These are phyloP conservation scores for Epistrophe eligans DNA, from an alignment of 2,888 invertebrate species.

Conservation along the genomic window DNA sequence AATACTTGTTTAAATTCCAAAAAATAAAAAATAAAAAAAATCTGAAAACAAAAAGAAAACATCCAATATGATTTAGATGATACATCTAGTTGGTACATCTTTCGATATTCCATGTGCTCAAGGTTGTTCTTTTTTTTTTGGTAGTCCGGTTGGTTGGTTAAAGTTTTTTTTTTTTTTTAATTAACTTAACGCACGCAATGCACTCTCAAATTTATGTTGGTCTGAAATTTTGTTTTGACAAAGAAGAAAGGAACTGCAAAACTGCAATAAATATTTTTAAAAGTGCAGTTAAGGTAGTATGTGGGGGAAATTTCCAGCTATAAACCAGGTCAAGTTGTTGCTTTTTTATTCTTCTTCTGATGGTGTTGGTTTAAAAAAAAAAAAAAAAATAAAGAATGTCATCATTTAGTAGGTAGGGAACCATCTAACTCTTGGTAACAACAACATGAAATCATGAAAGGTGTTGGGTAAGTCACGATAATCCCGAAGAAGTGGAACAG, in stretches of 20 bases:
- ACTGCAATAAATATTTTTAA: conserved; percentile 15
- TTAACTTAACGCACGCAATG: not conserved
- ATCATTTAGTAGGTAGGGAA: conserved; percentile 37
- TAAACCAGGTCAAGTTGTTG: conserved; percentile 32
- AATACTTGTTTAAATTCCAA: not conserved
- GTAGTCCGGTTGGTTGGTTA: not conserved
- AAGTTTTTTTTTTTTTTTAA: not conserved
- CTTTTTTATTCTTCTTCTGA: not conserved
- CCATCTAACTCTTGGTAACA: conserved; percentile 33
- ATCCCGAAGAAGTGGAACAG: conserved; percentile 55
- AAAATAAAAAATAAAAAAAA: conserved; percentile 2
- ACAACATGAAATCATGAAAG: conserved; percentile 36
- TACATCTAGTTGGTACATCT: not conserved
- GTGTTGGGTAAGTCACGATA: conserved; percentile 51
- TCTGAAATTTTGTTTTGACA: conserved; percentile 28
- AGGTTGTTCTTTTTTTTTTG: conserved; percentile 26
- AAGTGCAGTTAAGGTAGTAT: conserved; percentile 16
- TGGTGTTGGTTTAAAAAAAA: conserved; percentile 1
- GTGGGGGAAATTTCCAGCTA: conserved; percentile 13
- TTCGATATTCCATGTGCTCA: conserved; percentile 7
- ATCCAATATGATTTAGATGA: not conserved
- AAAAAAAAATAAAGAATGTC: conserved; percentile 27
- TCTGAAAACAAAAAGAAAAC: not conserved
- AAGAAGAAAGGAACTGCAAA: conserved; percentile 29
- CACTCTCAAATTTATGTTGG: not conserved